These are phyloP conservation scores for Sebastiscus tertius DNA, from an alignment of 2,797 vertebrate species.

Conservation along the genomic window DNA sequence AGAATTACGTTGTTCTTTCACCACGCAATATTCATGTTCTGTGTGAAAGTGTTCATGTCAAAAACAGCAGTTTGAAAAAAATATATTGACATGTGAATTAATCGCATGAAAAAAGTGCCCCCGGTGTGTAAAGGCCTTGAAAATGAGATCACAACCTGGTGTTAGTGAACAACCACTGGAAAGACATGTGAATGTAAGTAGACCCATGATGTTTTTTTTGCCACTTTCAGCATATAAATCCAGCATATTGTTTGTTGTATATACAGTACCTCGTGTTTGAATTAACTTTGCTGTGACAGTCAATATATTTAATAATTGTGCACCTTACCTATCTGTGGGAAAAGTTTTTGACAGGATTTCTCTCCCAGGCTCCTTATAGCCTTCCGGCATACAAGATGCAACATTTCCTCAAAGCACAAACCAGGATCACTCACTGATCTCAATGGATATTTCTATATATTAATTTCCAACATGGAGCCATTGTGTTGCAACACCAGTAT, in stretches of 20 bases:
- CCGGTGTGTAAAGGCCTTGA: no score
- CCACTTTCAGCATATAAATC: neutral
- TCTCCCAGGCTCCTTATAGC: neutral
- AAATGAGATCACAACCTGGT: constrained; percentile 7
- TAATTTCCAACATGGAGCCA: constrained; percentile 12
- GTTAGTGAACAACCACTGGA: constrained; percentile 34
- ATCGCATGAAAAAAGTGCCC: no score
- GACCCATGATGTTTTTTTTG: neutral
- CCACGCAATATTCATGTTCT: no score
- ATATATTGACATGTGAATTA: no score
- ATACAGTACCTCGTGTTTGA: constrained; percentile 21
- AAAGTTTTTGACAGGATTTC: neutral
- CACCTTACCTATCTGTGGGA: constrained; percentile 21
- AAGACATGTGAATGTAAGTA: constrained; percentile 30
- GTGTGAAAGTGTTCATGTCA: no score
- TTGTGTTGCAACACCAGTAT: neutral
- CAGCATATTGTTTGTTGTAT: constrained; percentile 12
- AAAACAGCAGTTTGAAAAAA: no score
- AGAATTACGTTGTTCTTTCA: no score
- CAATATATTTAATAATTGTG: constrained; percentile 10
- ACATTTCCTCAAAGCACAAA: neutral
- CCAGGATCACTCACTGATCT: neutral
- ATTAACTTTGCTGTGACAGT: constrained; percentile 16
- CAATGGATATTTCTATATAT: constrained; percentile 4
- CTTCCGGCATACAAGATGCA: neutral